Evolutionary conservation across 1,140 invertebrate genomes (phyloP).

Genomic region (Zaprionus africanus): DNA sequence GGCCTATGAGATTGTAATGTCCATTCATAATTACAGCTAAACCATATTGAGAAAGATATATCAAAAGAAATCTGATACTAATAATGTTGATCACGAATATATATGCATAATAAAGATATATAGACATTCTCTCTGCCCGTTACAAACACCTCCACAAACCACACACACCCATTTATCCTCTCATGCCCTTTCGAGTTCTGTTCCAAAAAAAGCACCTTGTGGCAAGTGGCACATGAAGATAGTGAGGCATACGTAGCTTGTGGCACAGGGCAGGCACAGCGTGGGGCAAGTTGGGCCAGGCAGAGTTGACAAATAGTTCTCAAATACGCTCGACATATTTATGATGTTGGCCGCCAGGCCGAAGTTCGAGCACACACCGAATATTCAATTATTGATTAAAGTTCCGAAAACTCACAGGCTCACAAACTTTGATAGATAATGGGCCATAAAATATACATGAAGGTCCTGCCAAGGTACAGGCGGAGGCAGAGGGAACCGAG

Average conservation of each 20-base stretch:
- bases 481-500: neutral
- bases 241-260: neutral
- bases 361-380: slow-evolving; percentile 24
- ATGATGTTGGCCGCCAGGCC: slow-evolving; percentile 60
- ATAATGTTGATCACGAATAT: too few relatives aligned
- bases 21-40: neutral
- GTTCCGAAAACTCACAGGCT: slow-evolving; percentile 33
- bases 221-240: neutral
- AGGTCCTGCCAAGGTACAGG: neutral
- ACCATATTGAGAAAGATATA: neutral
- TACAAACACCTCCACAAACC: neutral
- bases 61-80: too few relatives aligned
- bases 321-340: slow-evolving; percentile 70
- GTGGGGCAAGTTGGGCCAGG: slow-evolving; percentile 1
- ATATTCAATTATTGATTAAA: slow-evolving; percentile 47
- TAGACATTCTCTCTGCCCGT: neutral
- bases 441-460: slow-evolving; percentile 1
- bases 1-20: too few relatives aligned
- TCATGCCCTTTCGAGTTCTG: neutral
- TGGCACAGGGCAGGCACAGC: neutral
- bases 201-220: neutral
- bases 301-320: slow-evolving; percentile 56
- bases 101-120: too few relatives aligned
- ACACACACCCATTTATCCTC: neutral
- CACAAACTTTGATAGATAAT: slow-evolving; percentile 27